Evolutionary conservation across 1,140 invertebrate species (phyloP).

Genomic region (Rhopalosiphum padi): DNA sequence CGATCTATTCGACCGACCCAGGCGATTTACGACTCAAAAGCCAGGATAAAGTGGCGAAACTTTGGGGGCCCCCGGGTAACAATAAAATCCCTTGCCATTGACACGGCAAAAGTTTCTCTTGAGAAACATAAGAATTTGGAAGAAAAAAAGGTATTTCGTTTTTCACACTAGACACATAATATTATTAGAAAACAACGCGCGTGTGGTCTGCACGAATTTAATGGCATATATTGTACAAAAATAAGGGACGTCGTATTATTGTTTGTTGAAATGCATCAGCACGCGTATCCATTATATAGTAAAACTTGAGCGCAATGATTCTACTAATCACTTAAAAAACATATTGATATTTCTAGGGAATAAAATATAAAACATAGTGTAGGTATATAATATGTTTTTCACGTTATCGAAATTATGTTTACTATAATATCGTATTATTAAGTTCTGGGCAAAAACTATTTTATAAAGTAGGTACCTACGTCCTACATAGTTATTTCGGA

Average conservation of each 20-base stretch:
- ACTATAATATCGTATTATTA: background rate
- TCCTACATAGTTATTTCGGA: background rate
- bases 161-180: background rate
- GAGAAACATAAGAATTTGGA: background rate
- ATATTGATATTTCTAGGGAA: background rate
- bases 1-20: conserved; percentile 47
- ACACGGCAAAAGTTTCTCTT: conserved; percentile 27
- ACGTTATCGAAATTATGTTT: background rate
- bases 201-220: background rate
- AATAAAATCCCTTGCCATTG: conserved; percentile 44
- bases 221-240: background rate
- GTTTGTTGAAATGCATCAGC: background rate
- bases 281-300: background rate
- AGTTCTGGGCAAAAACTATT: background rate
- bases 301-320: background rate
- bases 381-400: background rate
- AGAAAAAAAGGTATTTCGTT: background rate
- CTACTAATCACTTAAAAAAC: background rate
- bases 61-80: conserved; percentile 28
- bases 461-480: background rate
- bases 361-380: background rate
- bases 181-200: background rate
- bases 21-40: conserved; percentile 49
- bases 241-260: background rate
- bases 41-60: conserved; percentile 11